Base-by-base conservation (phyloP, 2,113 vertebrate species). In the Corythornis cristatus region DNA sequence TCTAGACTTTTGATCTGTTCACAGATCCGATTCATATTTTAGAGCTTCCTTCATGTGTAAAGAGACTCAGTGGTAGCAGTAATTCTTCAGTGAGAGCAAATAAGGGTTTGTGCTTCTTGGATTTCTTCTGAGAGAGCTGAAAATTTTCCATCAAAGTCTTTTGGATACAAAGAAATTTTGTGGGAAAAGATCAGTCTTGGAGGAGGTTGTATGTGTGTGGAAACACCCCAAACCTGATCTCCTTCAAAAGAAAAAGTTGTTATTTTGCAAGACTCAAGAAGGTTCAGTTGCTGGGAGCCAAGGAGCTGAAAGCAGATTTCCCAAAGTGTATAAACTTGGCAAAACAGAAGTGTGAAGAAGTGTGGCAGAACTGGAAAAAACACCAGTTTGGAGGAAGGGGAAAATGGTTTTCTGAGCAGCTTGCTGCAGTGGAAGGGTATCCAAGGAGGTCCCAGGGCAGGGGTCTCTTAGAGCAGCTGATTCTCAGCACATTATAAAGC, bases 21-120 rank as follows among this genome's bases (percentile, higher is more conserved):
- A 42, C 66, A 70, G 86, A 93, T 82, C 83, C 22, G 1, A 86
- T 91, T 96, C 94, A 95, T 94, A 90, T 87, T 83, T 73, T 42
- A 89, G 90, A 81, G 79, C 70, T 70, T 86, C 78, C 89, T 93
- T 93, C 86, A 78, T 67, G 91, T 95, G 85, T 91, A 93, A 89
- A 90, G 74, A 81, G 73, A 26, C 71, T 82, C 2, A 2, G 68
- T 67, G 82, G 77, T 35, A 35, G 90, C 83, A 88, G 75, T 72
- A 93, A 86, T 92, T 91, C 89, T 65, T 94, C 51, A 48, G 92
- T 64, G 60, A 12, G 76, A 75, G 86, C 88, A 81, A 91, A 86
- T 0, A 51, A 26, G 51, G 61, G 56, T 54, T 64, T 2, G 20
- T 80, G 83, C 70, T 79, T 64, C 50, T 76, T 60, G 86, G 51